Conservation (phyloP, 1,140 invertebrate species). For the Varroa destructor region DNA sequence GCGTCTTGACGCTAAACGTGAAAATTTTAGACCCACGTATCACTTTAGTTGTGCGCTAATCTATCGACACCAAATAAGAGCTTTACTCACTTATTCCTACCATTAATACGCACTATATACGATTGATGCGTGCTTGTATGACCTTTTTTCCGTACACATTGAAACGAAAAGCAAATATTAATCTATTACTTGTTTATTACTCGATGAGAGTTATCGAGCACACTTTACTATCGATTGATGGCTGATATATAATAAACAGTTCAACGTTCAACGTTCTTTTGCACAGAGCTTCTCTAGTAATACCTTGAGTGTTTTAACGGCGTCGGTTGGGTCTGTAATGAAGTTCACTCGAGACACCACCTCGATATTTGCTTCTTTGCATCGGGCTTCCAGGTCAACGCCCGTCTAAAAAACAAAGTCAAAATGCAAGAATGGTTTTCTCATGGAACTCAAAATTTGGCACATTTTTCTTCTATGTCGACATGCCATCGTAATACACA, state of each 20-base stretch:
- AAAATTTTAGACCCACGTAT: constrained; percentile 25
- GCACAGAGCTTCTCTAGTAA: background rate
- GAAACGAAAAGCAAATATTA: background rate
- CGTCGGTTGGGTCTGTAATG: constrained; percentile 85
- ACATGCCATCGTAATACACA: background rate
- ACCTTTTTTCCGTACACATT: background rate
- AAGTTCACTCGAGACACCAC: constrained; percentile 93
- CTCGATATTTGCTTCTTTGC: constrained; percentile 81
- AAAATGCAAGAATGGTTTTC: constrained; percentile 9
- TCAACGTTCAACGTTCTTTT: too few relatives aligned
- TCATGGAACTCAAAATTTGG: background rate
- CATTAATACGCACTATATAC: too few relatives aligned
- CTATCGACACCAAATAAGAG: too few relatives aligned
- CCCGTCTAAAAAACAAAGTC: constrained; percentile 57
- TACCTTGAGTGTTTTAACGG: constrained; percentile 71
- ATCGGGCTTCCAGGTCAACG: constrained; percentile 85
- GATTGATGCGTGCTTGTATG: too few relatives aligned
- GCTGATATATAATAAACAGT: too few relatives aligned
- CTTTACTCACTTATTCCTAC: too few relatives aligned
- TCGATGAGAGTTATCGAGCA: background rate
- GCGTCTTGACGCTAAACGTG: constrained; percentile 63
- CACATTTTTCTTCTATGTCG: background rate
- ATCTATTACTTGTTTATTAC: background rate
- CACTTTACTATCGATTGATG: background rate
- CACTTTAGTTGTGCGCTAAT: too few relatives aligned